Percentiles rank a stretch among this genome's conserved stretches.
These are phyloP conservation scores for Styela plicata DNA, from an alignment of 23 tunicate species.

Conservation along the genomic window DNA sequence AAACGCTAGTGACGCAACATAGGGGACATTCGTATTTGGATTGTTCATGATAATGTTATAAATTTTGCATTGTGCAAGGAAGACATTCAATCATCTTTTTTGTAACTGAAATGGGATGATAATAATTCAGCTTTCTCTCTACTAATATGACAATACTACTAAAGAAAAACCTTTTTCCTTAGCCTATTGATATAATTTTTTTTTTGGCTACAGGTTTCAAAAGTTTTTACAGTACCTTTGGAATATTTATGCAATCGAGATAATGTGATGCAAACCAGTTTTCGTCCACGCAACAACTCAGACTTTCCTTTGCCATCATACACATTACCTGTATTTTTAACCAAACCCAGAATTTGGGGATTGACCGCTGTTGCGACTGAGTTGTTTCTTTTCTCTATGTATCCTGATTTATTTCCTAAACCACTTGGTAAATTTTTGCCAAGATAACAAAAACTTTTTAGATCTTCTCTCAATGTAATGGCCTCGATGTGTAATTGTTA, in stretches of 20 bases:
- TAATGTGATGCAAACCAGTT: not conserved
- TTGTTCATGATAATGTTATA: no score
- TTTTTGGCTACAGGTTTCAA: slow-evolving; percentile 26
- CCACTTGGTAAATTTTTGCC: not conserved
- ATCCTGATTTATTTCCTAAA: slow-evolving; percentile 9
- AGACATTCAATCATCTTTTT: no score
- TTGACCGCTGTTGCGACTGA: slow-evolving; percentile 25
- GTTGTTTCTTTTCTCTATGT: slow-evolving; percentile 12
- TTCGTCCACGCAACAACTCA: not conserved
- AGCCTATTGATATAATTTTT: not conserved
- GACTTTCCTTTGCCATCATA: not conserved
- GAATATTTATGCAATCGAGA: slow-evolving; percentile 16
- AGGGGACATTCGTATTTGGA: no score
- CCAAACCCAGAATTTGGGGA: slow-evolving; percentile 42
- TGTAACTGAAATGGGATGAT: no score
- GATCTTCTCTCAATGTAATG: not conserved
- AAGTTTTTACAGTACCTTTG: slow-evolving; percentile 19
- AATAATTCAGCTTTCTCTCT: not conserved
- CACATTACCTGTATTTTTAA: slow-evolving; percentile 25
- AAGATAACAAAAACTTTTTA: not conserved
- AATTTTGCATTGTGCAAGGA: no score
- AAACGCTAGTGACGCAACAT: no score
- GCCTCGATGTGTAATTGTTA: not conserved
- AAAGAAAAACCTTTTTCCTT: no score
- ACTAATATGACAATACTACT: not conserved